Evolutionary conservation across 2,797 vertebrate genomes (phyloP), one percentile per base, ranked within the genome.

Genomic region (Rhadinocentrus ornatus): DNA sequence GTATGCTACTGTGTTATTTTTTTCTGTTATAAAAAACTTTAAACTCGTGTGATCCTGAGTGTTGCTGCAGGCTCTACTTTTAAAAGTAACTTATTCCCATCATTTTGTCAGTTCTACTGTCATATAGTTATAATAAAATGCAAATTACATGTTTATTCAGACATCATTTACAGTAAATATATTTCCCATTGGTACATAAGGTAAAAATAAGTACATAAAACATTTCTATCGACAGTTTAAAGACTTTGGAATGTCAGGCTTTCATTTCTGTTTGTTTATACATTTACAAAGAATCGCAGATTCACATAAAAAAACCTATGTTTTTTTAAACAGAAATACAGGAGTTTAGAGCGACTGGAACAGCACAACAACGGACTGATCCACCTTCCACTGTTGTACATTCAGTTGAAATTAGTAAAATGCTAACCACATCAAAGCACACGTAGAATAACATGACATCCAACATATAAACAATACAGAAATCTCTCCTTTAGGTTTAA

Each of bases 171-270:
- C 86, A 91, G 81, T 73, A 78, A 86, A 90, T 87, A 90, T 88
- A 88, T 77, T 86, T 82, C 79, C 85, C 82, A 83, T 26, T 84
- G 60, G 81, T 87, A 89, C 88, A 87, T 82, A 85, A 82, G 70
- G 87, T 89, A 88, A 86, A 93, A 92, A 92, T 85, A 91, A 81
- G 86, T 84, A 90, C 87, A 90, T 88, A 88, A 90, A 88, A 91
- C 86, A 81, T 84, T 87, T 87, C 68, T 88, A 81, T 84, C 67
- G 77, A 86, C 81, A 88, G 71, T 76, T 41, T 87, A 84, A 81
- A 90, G 81, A 89, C 85, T 90, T 91, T 92, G 89, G 89, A 89
- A 92, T 88, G 88, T 87, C 81, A 83, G 77, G 75, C 71, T 69
- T 65, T 83, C 77, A 71, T 86, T 81, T 77, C 84, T 88, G 79